A percentile compares a stretch with the other conserved stretches of the same genome.
These are phyloP conservation scores for Poecilia picta DNA, from an alignment of 2,797 vertebrate genomes.

Conservation along the genomic window DNA sequence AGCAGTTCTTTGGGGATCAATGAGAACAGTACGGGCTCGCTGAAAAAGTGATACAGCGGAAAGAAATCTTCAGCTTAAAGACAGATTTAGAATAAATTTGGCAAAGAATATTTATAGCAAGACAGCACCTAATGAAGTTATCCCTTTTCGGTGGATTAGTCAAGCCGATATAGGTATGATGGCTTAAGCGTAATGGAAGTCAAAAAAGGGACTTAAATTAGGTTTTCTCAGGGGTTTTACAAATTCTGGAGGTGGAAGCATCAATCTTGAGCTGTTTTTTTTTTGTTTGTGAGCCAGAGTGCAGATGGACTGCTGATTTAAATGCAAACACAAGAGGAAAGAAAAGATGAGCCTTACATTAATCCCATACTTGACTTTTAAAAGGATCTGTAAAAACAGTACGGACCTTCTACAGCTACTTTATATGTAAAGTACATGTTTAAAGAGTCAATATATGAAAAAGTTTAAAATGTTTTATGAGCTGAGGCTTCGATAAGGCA, in stretches of 20 bases:
- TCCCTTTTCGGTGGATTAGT: neutral
- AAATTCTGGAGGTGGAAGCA: neutral
- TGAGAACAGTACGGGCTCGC: neutral
- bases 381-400: neutral
- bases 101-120: neutral
- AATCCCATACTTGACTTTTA: neutral
- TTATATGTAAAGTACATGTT: neutral
- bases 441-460: neutral
- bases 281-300: neutral
- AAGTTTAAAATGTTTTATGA: neutral
- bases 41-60: neutral
- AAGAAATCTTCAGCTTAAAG: neutral
- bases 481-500: neutral
- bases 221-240: neutral
- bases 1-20: neutral
- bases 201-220: neutral
- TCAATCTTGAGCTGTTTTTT: neutral
- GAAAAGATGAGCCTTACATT: neutral
- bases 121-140: neutral
- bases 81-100: neutral
- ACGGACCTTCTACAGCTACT: neutral
- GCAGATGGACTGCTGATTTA: neutral
- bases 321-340: neutral
- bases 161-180: neutral
- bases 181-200: neutral